Evolutionary conservation across 2,888 invertebrate species (phyloP), one percentile per base, ranked within the genome.

Genomic region (Eupithecia dodoneata): DNA sequence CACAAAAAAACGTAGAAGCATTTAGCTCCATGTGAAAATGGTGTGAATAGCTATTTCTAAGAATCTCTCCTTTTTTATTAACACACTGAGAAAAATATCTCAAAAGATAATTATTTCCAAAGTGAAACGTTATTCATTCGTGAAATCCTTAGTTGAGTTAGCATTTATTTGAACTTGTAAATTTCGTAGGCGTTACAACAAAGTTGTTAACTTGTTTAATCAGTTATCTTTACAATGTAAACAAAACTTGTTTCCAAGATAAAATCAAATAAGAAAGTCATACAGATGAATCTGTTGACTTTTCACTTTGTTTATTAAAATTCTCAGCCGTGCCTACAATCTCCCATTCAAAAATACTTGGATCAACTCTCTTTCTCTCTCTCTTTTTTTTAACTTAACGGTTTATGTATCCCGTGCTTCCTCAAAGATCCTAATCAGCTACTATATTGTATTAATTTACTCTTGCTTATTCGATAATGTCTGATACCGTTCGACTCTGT

Each of bases 101-200:
- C 66, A 71, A 67, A 49, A 55, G 59, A 12, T 9, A 67, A 74
- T 44, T 69, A 69, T 49, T 71, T 71, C 52, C 45, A 59, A 7
- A 69, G 45, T 63, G 44, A 47, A 71, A 74, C 67, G 59, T 74
- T 76, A 76, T 76, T 76, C 73, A 55, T 59, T 72, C 66, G 74
- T 71, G 10, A 71, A 76, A 65, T 65, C 44, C 45, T 45, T 47
- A 63, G 30, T 30, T 18, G 63, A 3, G 10, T 30, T n/a, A 52
- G 6, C n/a, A 52, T 52, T 13, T 49, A 18, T 59, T 63, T 63
- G 30, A 63, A 63, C 30, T 63, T 63, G 10, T 63, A 30, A 63
- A 63, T 63, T 63, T 63, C 63, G 63, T 30, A 63, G 63, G 63
- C 63, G 30, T 18, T 63, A 63, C 63, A 12, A 63, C 63, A 18